Evolutionary conservation across 2,888 invertebrate genomes (phyloP).

Genomic region (Tolmerus cingulatus): DNA sequence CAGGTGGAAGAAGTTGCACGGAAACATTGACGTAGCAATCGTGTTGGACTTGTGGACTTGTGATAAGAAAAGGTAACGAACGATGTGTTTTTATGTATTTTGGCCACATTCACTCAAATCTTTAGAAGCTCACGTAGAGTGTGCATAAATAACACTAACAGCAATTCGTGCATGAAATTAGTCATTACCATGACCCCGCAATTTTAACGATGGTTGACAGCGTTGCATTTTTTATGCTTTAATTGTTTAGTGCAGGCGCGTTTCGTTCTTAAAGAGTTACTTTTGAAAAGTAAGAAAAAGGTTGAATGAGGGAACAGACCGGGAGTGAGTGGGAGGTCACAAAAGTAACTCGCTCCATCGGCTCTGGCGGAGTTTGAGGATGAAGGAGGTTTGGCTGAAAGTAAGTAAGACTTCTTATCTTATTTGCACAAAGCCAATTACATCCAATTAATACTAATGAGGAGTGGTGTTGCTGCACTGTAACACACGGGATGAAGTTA

Average conservation of each 20-base stretch:
- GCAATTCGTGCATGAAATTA: neutral
- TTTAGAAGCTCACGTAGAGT: neutral
- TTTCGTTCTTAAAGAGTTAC: neutral
- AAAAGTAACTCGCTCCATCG: neutral
- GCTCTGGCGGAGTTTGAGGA: neutral
- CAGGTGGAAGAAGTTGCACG: neutral
- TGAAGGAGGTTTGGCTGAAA: neutral
- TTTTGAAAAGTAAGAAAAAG: neutral
- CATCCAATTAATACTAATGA: slow-evolving; percentile 37
- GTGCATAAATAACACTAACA: neutral
- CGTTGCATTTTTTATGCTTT: neutral
- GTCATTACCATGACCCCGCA: slow-evolving; percentile 20
- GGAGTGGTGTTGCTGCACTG: neutral
- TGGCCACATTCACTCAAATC: neutral
- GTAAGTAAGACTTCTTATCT: slow-evolving; percentile 1
- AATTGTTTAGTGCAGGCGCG: neutral
- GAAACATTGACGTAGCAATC: neutral
- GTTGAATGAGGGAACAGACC: neutral
- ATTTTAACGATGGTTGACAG: neutral
- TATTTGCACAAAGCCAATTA: slow-evolving; percentile 31
- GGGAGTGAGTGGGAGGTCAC: neutral
- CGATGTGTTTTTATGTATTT: neutral
- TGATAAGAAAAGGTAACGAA: slow-evolving; percentile 5
- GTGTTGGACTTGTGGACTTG: neutral
- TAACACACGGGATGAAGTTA: neutral